Conservation (phyloP, 2,888 invertebrate species). For the Caenorhabditis drosophilae region DNA sequence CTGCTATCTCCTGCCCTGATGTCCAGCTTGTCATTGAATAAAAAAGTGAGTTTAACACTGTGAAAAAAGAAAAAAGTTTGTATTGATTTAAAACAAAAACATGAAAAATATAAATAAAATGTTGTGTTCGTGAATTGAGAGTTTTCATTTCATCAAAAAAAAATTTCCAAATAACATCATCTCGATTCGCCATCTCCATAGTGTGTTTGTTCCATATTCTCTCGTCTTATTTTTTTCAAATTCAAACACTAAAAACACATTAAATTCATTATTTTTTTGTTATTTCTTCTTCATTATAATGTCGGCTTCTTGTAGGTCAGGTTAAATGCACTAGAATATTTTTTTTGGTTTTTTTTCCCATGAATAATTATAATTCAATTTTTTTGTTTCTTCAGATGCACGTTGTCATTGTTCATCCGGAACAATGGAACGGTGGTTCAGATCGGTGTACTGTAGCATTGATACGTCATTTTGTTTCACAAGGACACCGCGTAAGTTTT, state of each 20-base stretch:
- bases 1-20: constrained; percentile 22
- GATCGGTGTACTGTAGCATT: constrained; percentile 67
- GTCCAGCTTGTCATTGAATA: constrained; percentile 42
- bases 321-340: background rate
- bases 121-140: too few species aligned
- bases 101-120: too few species aligned
- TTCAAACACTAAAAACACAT: background rate
- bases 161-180: constrained; percentile 11
- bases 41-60: constrained; percentile 11
- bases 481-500: constrained; percentile 50
- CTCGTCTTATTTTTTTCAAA: background rate
- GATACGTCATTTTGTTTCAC: constrained; percentile 61
- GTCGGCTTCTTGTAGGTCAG: background rate
- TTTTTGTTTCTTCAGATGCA: constrained; percentile 51
- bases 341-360: background rate
- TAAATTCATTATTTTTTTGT: background rate
- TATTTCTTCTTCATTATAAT: too few species aligned
- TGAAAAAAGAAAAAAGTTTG: constrained; percentile 12
- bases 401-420: constrained; percentile 68
- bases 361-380: background rate
- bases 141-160: constrained; percentile 1
- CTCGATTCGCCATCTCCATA: constrained; percentile 39
- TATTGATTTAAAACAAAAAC: too few species aligned
- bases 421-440: constrained; percentile 69
- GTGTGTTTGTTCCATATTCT: constrained; percentile 10